phyloP scores from a whole-genome alignment of 2,797 vertebrate species.

The Chloroceryle inda region DNA sequence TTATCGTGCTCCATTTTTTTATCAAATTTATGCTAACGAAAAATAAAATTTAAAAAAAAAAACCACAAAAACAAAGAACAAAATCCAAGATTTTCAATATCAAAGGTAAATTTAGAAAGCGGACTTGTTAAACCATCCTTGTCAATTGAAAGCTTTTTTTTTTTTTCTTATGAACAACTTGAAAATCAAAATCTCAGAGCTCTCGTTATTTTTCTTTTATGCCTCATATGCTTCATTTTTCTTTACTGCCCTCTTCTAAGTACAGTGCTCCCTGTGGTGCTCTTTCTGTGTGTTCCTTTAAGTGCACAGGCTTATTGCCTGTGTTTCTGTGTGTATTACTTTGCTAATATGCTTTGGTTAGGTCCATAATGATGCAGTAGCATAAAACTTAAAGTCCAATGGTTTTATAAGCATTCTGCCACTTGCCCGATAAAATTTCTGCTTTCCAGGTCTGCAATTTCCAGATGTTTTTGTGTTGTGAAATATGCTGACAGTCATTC shows the following conservation, averaged over 20 bases:
- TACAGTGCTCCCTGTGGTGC: not conserved
- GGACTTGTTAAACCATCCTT: not conserved
- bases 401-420: not conserved
- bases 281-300: not conserved
- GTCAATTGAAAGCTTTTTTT: not conserved
- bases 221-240: not conserved
- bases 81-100: constrained; percentile 30
- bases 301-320: not conserved
- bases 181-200: constrained; percentile 18
- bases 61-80: not conserved
- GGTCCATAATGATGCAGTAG: not conserved
- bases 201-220: constrained; percentile 27
- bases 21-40: not conserved
- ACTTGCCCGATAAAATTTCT: not conserved
- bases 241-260: constrained; percentile 6
- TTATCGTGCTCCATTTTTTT: constrained; percentile 26
- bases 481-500: fast-evolving
- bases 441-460: not conserved
- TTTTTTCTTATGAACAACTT: constrained; percentile 13
- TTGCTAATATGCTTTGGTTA: not conserved
- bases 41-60: not conserved
- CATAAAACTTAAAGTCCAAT: not conserved
- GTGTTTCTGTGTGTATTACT: not conserved
- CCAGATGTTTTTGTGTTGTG: not conserved
- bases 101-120: constrained; percentile 52